A percentile compares a stretch with the other conserved stretches of the same genome.
Conservation (phyloP, 2,113 vertebrate genomes). For the Misgurnus mizolepis region DNA sequence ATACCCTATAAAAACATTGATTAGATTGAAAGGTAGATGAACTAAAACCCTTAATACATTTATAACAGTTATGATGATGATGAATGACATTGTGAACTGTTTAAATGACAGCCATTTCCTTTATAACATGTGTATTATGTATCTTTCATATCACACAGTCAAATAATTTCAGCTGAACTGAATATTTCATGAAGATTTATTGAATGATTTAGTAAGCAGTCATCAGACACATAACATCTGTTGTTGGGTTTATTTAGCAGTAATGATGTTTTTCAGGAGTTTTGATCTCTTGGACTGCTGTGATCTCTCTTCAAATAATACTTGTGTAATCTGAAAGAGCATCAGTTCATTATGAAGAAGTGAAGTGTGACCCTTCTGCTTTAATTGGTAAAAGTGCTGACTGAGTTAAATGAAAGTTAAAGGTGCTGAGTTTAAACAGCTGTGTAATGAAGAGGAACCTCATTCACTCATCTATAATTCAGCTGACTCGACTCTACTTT, state of each 20-base stretch:
- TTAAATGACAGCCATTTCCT: too few relatives aligned
- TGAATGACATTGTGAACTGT: too few relatives aligned
- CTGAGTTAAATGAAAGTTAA: neutral
- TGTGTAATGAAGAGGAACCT: conserved; percentile 51
- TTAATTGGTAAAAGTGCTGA: neutral
- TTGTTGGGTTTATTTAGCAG: too few relatives aligned
- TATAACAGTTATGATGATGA: too few relatives aligned
- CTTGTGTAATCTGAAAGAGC: neutral
- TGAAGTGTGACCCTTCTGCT: neutral
- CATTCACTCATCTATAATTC: conserved; percentile 68
- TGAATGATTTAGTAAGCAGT: too few relatives aligned
- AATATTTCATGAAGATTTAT: neutral
- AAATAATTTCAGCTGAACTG: neutral
- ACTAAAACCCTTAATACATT: too few relatives aligned
- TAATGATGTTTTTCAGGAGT: too few relatives aligned
- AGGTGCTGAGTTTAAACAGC: conserved; percentile 42
- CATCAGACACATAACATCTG: too few relatives aligned
- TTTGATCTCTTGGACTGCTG: neutral
- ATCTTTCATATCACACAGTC: neutral
- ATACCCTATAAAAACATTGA: too few relatives aligned
- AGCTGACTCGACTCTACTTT: conserved; percentile 51
- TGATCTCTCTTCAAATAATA: neutral
- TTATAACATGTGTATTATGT: neutral
- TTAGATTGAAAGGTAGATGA: too few relatives aligned
- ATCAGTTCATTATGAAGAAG: neutral